These are phyloP conservation scores for Lasioglossum villosulum DNA, from an alignment of 2,888 invertebrate species.

Conservation along the genomic window DNA sequence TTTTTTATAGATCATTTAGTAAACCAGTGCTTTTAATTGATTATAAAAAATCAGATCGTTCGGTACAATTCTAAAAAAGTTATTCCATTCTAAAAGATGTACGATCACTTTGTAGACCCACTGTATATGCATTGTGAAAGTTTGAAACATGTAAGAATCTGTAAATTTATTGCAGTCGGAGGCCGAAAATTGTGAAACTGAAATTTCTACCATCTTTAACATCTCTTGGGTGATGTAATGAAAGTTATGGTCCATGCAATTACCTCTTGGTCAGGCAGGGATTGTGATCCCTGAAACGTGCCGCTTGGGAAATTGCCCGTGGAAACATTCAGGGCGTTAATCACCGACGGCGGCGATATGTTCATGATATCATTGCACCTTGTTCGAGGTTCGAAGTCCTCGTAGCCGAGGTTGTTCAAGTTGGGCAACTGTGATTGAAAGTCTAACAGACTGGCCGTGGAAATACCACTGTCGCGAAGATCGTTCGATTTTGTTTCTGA, in stretches of 20 bases:
- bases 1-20: too few relatives aligned
- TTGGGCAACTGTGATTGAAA: constrained; percentile 82
- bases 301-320: constrained; percentile 78
- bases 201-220: too few relatives aligned
- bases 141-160: too few relatives aligned
- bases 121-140: too few relatives aligned
- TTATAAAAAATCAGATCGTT: too few relatives aligned
- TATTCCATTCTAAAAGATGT: too few relatives aligned
- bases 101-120: too few relatives aligned
- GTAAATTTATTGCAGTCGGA: too few relatives aligned
- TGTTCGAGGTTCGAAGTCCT: constrained; percentile 83
- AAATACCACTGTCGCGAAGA: constrained; percentile 86
- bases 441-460: constrained; percentile 83
- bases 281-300: constrained; percentile 79
- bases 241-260: neutral
- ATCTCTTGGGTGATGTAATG: neutral
- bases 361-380: constrained; percentile 83
- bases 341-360: constrained; percentile 82
- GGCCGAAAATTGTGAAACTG: too few relatives aligned
- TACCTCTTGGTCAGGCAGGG: constrained; percentile 80
- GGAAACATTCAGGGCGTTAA: constrained; percentile 79
- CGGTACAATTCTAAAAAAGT: too few relatives aligned
- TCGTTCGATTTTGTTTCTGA: constrained; percentile 83
- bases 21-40: too few relatives aligned
- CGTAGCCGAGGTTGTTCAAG: constrained; percentile 84